A percentile compares a stretch with the other conserved stretches of the same genome.
These are phyloP conservation scores for Arnoldichthys spilopterus DNA, from an alignment of 2,797 vertebrate species.

Conservation along the genomic window DNA sequence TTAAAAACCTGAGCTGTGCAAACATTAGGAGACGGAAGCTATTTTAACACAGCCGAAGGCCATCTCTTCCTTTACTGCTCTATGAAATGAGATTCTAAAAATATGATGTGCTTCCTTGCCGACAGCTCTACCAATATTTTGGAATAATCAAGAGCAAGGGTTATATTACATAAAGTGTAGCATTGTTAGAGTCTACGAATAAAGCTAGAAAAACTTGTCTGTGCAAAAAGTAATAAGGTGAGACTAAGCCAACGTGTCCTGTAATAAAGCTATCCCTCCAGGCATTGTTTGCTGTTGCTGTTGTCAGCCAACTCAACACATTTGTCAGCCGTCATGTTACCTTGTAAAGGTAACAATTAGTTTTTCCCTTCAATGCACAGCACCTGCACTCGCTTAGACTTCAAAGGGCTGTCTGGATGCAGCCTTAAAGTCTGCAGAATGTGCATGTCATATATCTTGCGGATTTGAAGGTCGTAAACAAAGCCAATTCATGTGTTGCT, in stretches of 20 bases:
- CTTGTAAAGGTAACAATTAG: constrained; percentile 56
- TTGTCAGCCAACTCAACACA: constrained; percentile 34
- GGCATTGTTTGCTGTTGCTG: constrained; percentile 35
- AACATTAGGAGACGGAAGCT: neutral
- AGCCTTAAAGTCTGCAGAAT: constrained; percentile 26
- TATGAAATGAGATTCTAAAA: constrained; percentile 32
- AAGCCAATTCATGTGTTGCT: constrained; percentile 10
- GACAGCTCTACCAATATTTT: neutral
- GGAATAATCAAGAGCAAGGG: neutral
- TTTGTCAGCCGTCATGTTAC: constrained; percentile 42
- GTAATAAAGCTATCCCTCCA: constrained; percentile 51
- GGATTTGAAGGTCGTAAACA: constrained; percentile 35
- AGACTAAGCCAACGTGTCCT: constrained; percentile 33
- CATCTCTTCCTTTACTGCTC: constrained; percentile 3
- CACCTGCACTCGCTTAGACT: constrained; percentile 58
- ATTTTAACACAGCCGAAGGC: constrained; percentile 3
- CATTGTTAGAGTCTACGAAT: constrained; percentile 19
- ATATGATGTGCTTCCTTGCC: neutral
- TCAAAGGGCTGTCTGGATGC: constrained; percentile 55
- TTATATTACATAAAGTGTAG: constrained; percentile 10
- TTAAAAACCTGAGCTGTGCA: constrained; percentile 19
- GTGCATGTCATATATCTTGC: constrained; percentile 25
- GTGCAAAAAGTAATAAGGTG: constrained; percentile 35
- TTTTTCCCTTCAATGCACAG: constrained; percentile 43
- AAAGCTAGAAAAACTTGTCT: constrained; percentile 30